Evolutionary conservation across 1,140 invertebrate species (phyloP), one percentile per base, ranked within the genome.

Genomic region (Drosophila elegans): DNA sequence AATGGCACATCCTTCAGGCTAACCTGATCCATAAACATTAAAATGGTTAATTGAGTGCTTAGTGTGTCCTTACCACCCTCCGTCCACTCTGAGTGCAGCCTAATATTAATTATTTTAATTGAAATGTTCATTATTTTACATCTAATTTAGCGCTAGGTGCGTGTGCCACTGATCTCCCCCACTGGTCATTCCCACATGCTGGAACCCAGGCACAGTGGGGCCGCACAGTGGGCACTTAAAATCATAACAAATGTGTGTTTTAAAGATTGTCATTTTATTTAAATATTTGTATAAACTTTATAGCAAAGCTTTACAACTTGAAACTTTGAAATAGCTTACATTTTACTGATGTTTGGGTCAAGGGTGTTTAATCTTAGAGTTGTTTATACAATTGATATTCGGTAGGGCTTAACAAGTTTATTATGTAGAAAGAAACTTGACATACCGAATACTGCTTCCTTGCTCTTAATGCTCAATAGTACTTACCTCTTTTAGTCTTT

Each of bases 21-120:
- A 69, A 67, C 74, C 78, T 79, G 74, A 68, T 49, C 78, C 82
- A 84, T 82, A 91, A 81, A 85, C 89, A 82, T 91, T 91, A 80
- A 85, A 89, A 91, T 83, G 89, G 81, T 91, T 91, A 91, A 91
- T 91, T 91, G 89, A 91, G 89, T 91, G 89, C 89, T 91, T 91
- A 91, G 79, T 88, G 78, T 53, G 68, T 63, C 64, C 64, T 82
- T 54, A 61, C 62, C 78, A 53, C 39, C 42, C 69, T 60, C 39
- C n/a, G n/a, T 42, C 36, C 48, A 56, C 39, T 16, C 42, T 27
- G 51, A 68, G 62, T 68, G 78, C 68, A 83, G 56, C 77, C 68
- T 91, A 76, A 80, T 91, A 86, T 91, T 91, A 91, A 91, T 90
- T 91, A 91, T 91, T 91, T 91, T 91, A 91, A 91, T 91, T 91